Conservation (phyloP, 2,797 vertebrate species). For the Phataginus tricuspis region DNA sequence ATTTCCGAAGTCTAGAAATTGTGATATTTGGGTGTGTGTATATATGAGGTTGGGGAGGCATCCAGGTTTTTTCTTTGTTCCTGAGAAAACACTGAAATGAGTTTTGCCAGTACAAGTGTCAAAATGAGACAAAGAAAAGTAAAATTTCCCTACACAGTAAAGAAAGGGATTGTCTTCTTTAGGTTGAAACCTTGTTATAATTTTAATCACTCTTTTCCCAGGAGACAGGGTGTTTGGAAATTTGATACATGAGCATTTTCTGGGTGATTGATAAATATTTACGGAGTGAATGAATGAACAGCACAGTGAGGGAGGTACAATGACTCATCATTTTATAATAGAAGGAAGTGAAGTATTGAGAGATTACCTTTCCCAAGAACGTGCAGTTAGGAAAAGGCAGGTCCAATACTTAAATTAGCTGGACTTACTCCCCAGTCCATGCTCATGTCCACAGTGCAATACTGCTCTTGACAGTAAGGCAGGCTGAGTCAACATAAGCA, state of each 20-base stretch:
- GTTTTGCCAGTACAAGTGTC: not conserved
- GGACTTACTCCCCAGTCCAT: not conserved
- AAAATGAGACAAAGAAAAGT: not conserved
- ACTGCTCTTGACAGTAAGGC: not conserved
- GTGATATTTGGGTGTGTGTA: not conserved
- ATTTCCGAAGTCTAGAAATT: not conserved
- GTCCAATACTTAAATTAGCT: not conserved
- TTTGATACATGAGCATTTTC: not conserved
- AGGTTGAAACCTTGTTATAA: not conserved
- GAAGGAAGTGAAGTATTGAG: not conserved
- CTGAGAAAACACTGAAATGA: not conserved
- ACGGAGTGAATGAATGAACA: not conserved
- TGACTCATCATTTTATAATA: not conserved
- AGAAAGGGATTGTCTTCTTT: not conserved
- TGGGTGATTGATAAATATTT: not conserved
- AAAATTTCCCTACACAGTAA: not conserved
- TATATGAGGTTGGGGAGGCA: not conserved
- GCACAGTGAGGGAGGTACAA: not conserved
- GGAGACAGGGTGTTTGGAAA: not conserved
- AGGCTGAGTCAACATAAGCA: not conserved
- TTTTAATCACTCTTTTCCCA: not conserved
- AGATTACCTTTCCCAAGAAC: not conserved
- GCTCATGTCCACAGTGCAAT: not conserved
- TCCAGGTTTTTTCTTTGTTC: not conserved
- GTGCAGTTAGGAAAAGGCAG: not conserved